Evolutionary conservation across 2,797 vertebrate species (phyloP), one percentile per base, ranked within the genome.

Genomic region (Mus minutoides): DNA sequence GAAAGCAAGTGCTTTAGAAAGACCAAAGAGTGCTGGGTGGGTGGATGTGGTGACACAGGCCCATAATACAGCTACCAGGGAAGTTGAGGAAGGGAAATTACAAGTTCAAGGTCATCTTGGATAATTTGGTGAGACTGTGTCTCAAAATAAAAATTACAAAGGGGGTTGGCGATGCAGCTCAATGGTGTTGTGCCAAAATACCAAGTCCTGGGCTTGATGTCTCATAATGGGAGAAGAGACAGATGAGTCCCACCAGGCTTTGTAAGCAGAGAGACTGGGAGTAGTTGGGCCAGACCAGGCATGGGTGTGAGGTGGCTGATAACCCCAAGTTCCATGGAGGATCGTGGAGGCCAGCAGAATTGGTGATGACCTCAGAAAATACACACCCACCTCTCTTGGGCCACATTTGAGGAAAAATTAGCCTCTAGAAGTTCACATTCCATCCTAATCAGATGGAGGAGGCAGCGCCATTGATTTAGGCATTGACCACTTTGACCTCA

Each of bases 271-370:
- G 29, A 24, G 8, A 14, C 24, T 0, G 2, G 73, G 43, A 21
- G 26, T 34, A 10, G 56, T 8, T 49, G n/a, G 58, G 60, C n/a
- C 69, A 75, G 69, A 52, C 31, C 52, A 43, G 6, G 52, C 37
- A 22, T 9, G 31, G 40, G 6, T 5, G 6, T 14, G 37, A 37
- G 64, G 6, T 1, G 0, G 34, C 56, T 17, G 0, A 54, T 52
- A 60, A 21, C 2, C 54, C 8, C n/a, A 22, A 40, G 26, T 43
- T 58, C 3, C 8, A 12, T 37, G 24, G 1, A 1, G 14, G 52
- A 34, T 0, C 0, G 1, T 9, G 17, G 24, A n/a, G 67, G 6
- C 26, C 60, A 29, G 2, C 11, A 21, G 26, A 26, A 43, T 0
- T 6, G 37, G 52, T 12, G 6, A 9, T 6, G 58, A 46, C 40